Evolutionary conservation across 2,113 vertebrate species (phyloP), one percentile per base, ranked within the genome.

Genomic region (Ia io): DNA sequence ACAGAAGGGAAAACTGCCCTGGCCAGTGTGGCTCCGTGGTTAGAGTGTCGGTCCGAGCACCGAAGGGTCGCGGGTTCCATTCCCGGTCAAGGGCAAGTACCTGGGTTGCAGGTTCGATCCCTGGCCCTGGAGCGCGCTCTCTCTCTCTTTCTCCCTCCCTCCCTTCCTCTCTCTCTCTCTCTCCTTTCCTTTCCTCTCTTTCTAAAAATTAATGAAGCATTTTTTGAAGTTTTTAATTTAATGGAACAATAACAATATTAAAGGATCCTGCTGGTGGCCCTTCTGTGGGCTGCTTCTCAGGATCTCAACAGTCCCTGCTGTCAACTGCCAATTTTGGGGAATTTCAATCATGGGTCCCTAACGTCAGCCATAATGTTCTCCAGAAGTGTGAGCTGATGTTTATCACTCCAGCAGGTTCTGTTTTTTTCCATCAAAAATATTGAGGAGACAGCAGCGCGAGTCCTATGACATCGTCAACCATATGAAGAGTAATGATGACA

Each of bases 381-480:
- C 6, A 28, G 4, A 90, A 73, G n/a, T 23, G 23, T 78, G 56
- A 94, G 20, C 30, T 87, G 47, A 25, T 44, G 30, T 61, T 84
- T 69, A 42, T 85, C 49, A 94, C 16, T 47, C 47, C 82, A 23
- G 65, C 73, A 65, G 84, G 47, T 28, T 47, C n/a, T 73, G 11
- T 4, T 51, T 17, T 51, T 65, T 84, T 63, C n/a, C 44, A 77
- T 28, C 22, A 84, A 59, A 91, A 42, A 4, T n/a, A 47, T 9
- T 14, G 37, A 42, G 63, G 22, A 84, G 77, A 70, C 70, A 70
- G 59, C 22, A 59, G 56, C 32, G 25, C 32, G 49, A 44, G 20
- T 20, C 56, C 17, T 22, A 5, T 2, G 9, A 30, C 1, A 1
- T 16, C 22, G 1, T 18, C 40, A 3, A 0, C 42, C 32, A 44